Percentiles rank a stretch among this genome's conserved stretches.
Conservation (phyloP, 2,888 invertebrate species). For the Phyllotreta striolata region DNA sequence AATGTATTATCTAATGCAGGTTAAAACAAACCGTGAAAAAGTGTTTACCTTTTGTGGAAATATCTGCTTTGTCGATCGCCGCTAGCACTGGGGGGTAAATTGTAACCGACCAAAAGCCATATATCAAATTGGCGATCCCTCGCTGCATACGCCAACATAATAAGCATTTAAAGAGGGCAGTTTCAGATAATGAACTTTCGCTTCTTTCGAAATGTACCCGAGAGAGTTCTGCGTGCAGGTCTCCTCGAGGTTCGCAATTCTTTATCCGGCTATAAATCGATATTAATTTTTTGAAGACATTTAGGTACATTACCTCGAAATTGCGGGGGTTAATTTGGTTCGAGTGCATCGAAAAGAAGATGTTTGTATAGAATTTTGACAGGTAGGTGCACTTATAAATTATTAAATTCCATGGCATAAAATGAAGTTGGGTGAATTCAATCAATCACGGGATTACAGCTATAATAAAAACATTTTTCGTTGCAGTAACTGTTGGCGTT, state of each 20-base stretch:
- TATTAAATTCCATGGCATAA: background rate
- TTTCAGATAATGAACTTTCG: constrained; percentile 45
- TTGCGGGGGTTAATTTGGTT: constrained; percentile 3
- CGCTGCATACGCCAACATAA: constrained; percentile 42
- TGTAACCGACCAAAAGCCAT: constrained; percentile 46
- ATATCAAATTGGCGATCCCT: constrained; percentile 47
- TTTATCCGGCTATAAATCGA: constrained; percentile 29
- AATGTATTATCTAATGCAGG: background rate
- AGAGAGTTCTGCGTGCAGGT: constrained; percentile 34
- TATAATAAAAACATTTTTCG: constrained; percentile 62
- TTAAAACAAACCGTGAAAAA: constrained; percentile 34
- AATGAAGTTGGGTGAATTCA: constrained; percentile 54
- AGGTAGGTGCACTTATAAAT: too few relatives aligned
- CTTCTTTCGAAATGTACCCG: constrained; percentile 42
- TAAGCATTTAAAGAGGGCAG: constrained; percentile 47
- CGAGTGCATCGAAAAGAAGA: too few relatives aligned
- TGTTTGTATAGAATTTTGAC: too few relatives aligned
- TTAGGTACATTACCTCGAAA: constrained; percentile 26
- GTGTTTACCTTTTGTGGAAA: constrained; percentile 39
- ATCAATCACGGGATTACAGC: constrained; percentile 63
- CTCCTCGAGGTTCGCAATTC: constrained; percentile 18
- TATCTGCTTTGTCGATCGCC: constrained; percentile 41
- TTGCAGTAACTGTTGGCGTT: constrained; percentile 56
- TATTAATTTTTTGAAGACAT: constrained; percentile 30
- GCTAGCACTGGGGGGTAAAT: constrained; percentile 46